Conservation (phyloP, 2,888 invertebrate genomes). For the Allophyes oxyacanthae region DNA sequence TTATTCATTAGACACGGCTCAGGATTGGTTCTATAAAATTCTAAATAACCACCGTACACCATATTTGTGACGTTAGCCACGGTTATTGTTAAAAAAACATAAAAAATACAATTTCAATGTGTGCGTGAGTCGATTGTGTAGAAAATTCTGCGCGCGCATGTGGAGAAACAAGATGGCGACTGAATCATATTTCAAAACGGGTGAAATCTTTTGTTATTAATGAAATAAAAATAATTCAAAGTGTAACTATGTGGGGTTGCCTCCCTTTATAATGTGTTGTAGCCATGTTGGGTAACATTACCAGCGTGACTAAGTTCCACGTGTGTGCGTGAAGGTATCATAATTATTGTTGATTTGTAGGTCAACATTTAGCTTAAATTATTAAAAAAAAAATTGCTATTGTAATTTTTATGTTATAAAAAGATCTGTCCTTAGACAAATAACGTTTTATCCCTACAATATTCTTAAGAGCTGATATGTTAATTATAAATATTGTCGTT, state of each 20-base stretch:
- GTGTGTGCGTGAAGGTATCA: constrained; percentile 48
- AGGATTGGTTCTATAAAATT: constrained; percentile 56
- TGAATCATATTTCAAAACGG: constrained; percentile 88
- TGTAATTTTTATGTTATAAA: too few relatives aligned
- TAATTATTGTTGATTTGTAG: constrained; percentile 50
- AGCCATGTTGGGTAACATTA: constrained; percentile 84
- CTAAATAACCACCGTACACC: constrained; percentile 59
- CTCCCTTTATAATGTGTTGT: constrained; percentile 62
- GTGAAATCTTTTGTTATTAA: constrained; percentile 88
- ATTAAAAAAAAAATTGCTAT: constrained; percentile 14
- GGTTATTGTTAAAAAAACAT: constrained; percentile 68
- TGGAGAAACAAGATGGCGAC: constrained; percentile 82
- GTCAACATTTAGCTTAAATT: constrained; percentile 42
- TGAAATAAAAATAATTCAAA: constrained; percentile 85
- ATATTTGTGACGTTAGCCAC: constrained; percentile 72
- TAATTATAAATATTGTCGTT: too few relatives aligned
- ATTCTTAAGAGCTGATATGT: too few relatives aligned
- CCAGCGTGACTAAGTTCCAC: constrained; percentile 75
- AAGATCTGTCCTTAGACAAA: too few relatives aligned
- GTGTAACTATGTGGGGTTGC: constrained; percentile 71
- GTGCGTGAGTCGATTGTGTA: constrained; percentile 55
- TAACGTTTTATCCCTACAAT: too few relatives aligned
- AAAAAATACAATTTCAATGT: constrained; percentile 50
- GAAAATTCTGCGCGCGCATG: constrained; percentile 65
- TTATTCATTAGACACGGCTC: constrained; percentile 67